Evolutionary conservation across 92 coral and sea anemone genomes (phyloP), one percentile per base, ranked within the genome.

Genomic region (Galaxea fascicularis): DNA sequence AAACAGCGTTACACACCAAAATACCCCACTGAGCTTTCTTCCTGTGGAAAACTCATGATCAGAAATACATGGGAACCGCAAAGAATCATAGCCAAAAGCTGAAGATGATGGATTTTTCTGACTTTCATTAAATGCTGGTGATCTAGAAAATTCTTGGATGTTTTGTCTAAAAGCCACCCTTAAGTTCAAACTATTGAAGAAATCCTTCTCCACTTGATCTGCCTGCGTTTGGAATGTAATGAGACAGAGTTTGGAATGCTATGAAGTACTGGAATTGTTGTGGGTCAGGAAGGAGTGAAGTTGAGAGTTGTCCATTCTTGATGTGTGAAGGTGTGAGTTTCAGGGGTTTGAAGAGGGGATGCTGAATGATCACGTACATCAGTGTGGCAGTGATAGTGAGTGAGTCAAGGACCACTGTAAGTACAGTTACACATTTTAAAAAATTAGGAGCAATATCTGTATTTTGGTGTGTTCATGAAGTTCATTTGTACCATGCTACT

Each of bases 401-500:
- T 60, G 70, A 59, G 80, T 57, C 80, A 35, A 77, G 66, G 64
- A 62, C 10, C n/a, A 29, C 65, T 79, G 83, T 79, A 66, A 79
- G 84, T 79, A 66, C 65, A 28, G 1, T 11, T 12, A 20, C 59
- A 65, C 25, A 45, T 35, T n/a, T n/a, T n/a, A n/a, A n/a, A n/a
- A n/a, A n/a, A n/a, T n/a, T n/a, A n/a, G n/a, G n/a, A n/a, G 41
- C 6, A 35, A 35, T 35, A 35, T 35, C 41, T 35, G 41, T 35
- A 6, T 20, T 58, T 20, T 8, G 9, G 25, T 4, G 25, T 8
- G 17, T 2, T 49, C 8, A 0, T 49, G 11, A 15, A 49, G 56
- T 49, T 10, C 17, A 15, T 10, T 49, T 10, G 51, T 35, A 35
- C 6, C 41, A 35, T 35, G 41, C n/a, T n/a, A 10, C 14, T 10